Conservation (phyloP, 2,888 invertebrate genomes). For the Malthinus seriepunctatus region DNA sequence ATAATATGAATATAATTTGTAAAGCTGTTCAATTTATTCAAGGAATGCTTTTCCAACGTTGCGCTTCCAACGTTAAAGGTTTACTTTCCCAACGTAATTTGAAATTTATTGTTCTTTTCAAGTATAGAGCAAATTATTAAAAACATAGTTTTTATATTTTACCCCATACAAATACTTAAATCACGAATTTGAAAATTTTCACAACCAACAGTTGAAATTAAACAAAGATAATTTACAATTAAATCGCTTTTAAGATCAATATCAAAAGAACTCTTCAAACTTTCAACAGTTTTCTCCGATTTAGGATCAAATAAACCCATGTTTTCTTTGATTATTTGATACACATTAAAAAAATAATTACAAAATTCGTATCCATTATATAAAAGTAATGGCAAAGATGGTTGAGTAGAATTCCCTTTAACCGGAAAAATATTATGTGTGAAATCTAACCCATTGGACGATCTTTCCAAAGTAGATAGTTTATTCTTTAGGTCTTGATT, state of each 20-base stretch:
- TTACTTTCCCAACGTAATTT: no score
- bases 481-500: constrained; percentile 46
- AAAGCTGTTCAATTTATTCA: no score
- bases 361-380: constrained; percentile 43
- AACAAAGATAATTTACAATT: no score
- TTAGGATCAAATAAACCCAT: constrained; percentile 41
- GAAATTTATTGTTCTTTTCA: no score
- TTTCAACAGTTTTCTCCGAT: constrained; percentile 37
- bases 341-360: constrained; percentile 39
- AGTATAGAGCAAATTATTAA: no score
- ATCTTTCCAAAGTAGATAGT: constrained; percentile 40
- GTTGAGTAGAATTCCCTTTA: constrained; percentile 47
- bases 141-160: no score
- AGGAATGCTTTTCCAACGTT: no score
- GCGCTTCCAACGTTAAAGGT: no score
- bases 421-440: constrained; percentile 39
- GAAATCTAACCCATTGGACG: constrained; percentile 46
- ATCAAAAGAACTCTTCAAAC: constrained; percentile 31
- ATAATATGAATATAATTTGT: no score
- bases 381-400: constrained; percentile 44
- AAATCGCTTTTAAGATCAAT: constrained; percentile 41
- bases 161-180: no score
- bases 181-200: no score
- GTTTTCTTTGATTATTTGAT: constrained; percentile 39
- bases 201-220: no score